Base-by-base conservation (phyloP, 2,113 vertebrate species). In the Thunnus maccoyii region DNA sequence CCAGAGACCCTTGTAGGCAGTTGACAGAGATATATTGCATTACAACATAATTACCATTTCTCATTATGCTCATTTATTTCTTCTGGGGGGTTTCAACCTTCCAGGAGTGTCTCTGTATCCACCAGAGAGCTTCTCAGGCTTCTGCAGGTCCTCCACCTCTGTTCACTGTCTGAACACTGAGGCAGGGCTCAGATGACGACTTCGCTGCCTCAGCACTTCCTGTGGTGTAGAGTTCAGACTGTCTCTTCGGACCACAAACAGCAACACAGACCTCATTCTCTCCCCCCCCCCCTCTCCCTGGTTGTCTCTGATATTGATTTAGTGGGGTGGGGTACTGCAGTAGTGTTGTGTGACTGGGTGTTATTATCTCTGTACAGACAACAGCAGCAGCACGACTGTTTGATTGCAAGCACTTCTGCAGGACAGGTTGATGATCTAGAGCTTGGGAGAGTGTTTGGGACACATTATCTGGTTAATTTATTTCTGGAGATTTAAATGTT, bases 301-400 rank as follows among this genome's bases (percentile, higher is more conserved):
- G 32, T 82, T 14, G 15, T 65, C 74, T 75, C 51, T 66, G 30
- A 36, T 89, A 89, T 88, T 68, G 87, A 89, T 89, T 60, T 27
- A 22, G 15, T 51, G 41, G 84, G 80, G 85, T 72, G 88, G 76
- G 73, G 83, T 86, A 46, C 78, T 83, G 90, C 87, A 81, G 86
- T 22, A 70, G 61, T 58, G 22, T 71, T 64, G 22, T 77, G 66
- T 68, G 65, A 50, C 58, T 56, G 64, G 52, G 10, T 69, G 68
- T 50, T 75, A 48, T 67, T 62, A 52, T 81, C 70, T 71, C 51
- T 78, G 63, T 27, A 54, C 54, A 64, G 46, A 76, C 66, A 73
- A 50, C 36, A 67, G 32, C 44, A 77, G 46, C 55, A 51, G 30
- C 36, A 41, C 7, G 13, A 66, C 11, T 32, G 17, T 12, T 51